Conservation (phyloP, 2,113 vertebrate species). For the Catharus minimus region DNA sequence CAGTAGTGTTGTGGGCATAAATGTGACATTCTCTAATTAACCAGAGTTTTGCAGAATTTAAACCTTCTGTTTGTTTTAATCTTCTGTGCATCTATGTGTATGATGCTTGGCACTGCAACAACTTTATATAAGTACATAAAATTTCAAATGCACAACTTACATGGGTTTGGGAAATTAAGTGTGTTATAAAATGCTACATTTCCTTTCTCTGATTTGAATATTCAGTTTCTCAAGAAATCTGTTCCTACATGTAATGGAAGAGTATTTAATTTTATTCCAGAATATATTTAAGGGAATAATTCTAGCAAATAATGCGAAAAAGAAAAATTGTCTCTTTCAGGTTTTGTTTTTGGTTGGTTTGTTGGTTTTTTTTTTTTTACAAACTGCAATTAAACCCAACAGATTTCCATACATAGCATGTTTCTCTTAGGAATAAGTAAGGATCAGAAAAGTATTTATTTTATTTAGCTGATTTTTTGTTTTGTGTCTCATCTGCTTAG, state of each 20-base stretch:
- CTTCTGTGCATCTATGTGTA: not conserved
- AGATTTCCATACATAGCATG: not conserved
- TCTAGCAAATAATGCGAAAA: not conserved
- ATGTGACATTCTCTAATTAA: not conserved
- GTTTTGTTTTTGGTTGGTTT: not conserved
- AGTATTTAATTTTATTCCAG: not conserved
- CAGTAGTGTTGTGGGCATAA: not conserved
- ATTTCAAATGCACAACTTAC: not conserved
- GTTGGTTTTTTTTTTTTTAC: not conserved
- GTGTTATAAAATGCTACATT: not conserved
- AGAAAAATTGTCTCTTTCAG: not conserved
- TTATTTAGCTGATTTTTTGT: not conserved
- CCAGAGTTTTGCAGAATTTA: not conserved
- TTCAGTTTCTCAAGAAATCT: not conserved
- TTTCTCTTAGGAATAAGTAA: not conserved
- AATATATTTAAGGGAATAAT: not conserved
- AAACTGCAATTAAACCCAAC: not conserved
- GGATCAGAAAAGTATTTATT: conserved; percentile 10
- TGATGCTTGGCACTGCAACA: not conserved
- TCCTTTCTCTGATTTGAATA: not conserved
- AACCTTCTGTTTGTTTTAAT: not conserved
- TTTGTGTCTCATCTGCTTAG: conserved; percentile 28
- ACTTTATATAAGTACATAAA: not conserved
- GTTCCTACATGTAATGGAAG: not conserved
- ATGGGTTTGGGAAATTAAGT: not conserved